A percentile compares a stretch with the other conserved stretches of the same genome.
These are phyloP conservation scores for Zootoca vivipara DNA, from an alignment of 2,113 vertebrate genomes.

Conservation along the genomic window DNA sequence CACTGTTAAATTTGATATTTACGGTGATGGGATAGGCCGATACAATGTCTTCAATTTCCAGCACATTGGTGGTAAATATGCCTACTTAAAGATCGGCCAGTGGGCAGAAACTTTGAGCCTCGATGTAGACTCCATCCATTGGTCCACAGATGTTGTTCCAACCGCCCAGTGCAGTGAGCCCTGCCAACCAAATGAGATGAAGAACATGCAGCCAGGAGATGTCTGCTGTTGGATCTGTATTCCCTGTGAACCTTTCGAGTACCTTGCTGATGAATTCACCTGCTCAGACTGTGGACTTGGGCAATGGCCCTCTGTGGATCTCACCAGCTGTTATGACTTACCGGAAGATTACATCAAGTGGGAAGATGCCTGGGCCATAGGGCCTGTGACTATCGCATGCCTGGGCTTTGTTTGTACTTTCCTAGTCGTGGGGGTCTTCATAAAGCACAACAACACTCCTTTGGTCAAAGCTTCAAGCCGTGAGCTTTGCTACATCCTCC, in stretches of 20 bases:
- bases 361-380: slow-evolving; percentile 98
- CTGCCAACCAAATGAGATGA: slow-evolving; percentile 96
- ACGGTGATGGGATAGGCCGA: slow-evolving; percentile 92
- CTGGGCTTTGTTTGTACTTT: slow-evolving; percentile 93
- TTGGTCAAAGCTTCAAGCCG: slow-evolving; percentile 96
- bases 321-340: slow-evolving; percentile 91
- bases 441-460: slow-evolving; percentile 94
- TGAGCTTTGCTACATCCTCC: slow-evolving; percentile 95
- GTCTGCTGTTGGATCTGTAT: slow-evolving; percentile 99
- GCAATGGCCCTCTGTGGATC: slow-evolving; percentile 91
- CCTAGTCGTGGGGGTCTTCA: slow-evolving; percentile 89
- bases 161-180: slow-evolving; percentile 97
- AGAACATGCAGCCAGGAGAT: slow-evolving; percentile 98
- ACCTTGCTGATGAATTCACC: slow-evolving; percentile 95
- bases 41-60: slow-evolving; percentile 99
- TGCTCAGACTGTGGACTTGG: slow-evolving; percentile 91
- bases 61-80: slow-evolving; percentile 81
- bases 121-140: slow-evolving; percentile 87
- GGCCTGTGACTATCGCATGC: slow-evolving; percentile 94
- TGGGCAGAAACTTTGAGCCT: slow-evolving; percentile 93
- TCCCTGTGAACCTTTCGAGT: slow-evolving; percentile 92
- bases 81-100: slow-evolving; percentile 92
- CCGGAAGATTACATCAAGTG: slow-evolving; percentile 98
- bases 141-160: slow-evolving; percentile 87
- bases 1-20: slow-evolving; percentile 93